Evolutionary conservation across 2,888 invertebrate species (phyloP).

Genomic region (Dicyrtoma fusca): DNA sequence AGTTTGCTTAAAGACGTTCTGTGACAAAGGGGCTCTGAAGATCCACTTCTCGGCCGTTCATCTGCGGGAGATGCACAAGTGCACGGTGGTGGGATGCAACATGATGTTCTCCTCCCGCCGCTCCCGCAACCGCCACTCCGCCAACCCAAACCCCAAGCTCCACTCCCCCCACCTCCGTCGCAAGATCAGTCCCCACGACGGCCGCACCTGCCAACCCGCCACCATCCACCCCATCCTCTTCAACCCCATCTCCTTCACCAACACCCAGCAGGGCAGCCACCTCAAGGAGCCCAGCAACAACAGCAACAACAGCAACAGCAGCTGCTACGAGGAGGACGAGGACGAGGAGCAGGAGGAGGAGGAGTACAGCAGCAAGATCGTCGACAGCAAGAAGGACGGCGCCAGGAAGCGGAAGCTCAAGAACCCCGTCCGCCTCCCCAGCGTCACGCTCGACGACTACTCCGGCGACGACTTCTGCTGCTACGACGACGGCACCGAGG

Average conservation of each 20-base stretch:
- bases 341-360: slow-evolving; percentile 35
- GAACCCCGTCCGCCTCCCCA: slow-evolving; percentile 53
- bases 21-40: slow-evolving; percentile 99
- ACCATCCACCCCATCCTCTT: slow-evolving; percentile 43
- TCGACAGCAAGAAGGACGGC: slow-evolving; percentile 47
- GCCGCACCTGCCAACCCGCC: slow-evolving; percentile 78
- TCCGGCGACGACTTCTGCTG: slow-evolving; percentile 57
- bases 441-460: slow-evolving; percentile 56
- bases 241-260: slow-evolving; percentile 60
- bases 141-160: slow-evolving; percentile 96
- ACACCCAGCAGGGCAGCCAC: slow-evolving; percentile 24
- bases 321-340: slow-evolving; percentile 29
- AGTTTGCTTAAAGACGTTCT: slow-evolving; percentile 97
- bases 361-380: slow-evolving; percentile 26
- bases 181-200: slow-evolving; percentile 93
- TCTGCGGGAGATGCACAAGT: slow-evolving; percentile 98
- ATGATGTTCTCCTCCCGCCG: slow-evolving; percentile 99
- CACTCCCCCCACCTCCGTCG: slow-evolving; percentile 92
- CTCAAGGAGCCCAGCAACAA: slow-evolving; percentile 23
- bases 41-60: slow-evolving; percentile 99
- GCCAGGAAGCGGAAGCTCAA: slow-evolving; percentile 52
- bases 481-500: slow-evolving; percentile 56
- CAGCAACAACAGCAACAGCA: slow-evolving; percentile 28
- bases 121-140: slow-evolving; percentile 93
- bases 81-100: slow-evolving; percentile 97